phyloP scores from a whole-genome alignment of 2,888 invertebrate genomes.

The Merodon equestris region DNA sequence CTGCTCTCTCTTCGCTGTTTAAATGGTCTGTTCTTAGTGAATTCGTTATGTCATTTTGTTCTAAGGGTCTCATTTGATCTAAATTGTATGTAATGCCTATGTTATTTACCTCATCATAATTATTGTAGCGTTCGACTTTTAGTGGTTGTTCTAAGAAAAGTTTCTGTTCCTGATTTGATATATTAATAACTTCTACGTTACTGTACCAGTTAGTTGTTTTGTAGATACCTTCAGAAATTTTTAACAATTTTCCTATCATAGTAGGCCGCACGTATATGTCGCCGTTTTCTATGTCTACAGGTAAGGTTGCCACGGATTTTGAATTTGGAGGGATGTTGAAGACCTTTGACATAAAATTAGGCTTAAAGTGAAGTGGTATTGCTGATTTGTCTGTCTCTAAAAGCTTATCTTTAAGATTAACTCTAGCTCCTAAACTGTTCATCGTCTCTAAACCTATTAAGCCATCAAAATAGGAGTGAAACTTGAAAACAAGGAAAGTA shows the following conservation, averaged over 20 bases:
- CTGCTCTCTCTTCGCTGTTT: conserved; percentile 6
- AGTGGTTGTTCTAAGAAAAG: conserved; percentile 42
- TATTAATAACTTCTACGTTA: conserved; percentile 35
- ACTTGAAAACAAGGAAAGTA: conserved; percentile 49
- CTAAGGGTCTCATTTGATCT: neutral
- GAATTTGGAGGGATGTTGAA: neutral
- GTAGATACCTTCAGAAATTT: conserved; percentile 22
- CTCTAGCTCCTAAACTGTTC: conserved; percentile 30
- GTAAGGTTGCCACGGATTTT: neutral
- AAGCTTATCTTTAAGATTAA: conserved; percentile 22
- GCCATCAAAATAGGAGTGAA: conserved; percentile 61
- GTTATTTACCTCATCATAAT: neutral
- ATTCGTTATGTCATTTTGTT: neutral
- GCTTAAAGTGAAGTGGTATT: conserved; percentile 7
- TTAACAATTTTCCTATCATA: conserved; percentile 4
- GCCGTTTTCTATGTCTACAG: conserved; percentile 10
- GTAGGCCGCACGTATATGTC: conserved; percentile 2
- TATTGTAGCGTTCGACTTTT: conserved; percentile 10
- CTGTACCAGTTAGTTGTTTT: conserved; percentile 29
- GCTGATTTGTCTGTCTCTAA: conserved; percentile 27
- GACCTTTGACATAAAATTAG: conserved; percentile 7
- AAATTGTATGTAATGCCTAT: neutral
- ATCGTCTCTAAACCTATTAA: conserved; percentile 55
- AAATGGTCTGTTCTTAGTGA: conserved; percentile 19
- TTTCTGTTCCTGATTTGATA: conserved; percentile 13